Percentiles rank a stretch among this genome's conserved stretches.
phyloP scores from a whole-genome alignment of 1,140 invertebrate species.

The Drosophila tani region DNA sequence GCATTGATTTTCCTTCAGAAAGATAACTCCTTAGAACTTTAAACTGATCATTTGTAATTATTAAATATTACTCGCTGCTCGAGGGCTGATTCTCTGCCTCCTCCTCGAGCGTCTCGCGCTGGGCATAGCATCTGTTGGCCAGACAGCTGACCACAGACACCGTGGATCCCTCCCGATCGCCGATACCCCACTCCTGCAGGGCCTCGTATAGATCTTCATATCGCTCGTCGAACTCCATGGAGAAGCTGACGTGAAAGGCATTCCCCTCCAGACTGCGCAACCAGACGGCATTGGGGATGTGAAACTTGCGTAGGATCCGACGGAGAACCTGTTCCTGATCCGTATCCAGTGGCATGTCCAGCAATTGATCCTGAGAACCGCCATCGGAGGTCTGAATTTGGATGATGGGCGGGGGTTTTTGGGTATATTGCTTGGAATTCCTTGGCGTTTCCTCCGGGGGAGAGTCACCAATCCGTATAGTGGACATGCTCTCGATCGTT shows the following conservation, averaged over 20 bases:
- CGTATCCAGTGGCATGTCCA: slow-evolving; percentile 60
- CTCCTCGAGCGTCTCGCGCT: slow-evolving; percentile 24
- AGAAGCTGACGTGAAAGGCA: slow-evolving; percentile 84
- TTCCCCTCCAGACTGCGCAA: slow-evolving; percentile 63
- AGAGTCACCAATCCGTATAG: slow-evolving; percentile 1
- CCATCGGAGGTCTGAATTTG: slow-evolving; percentile 42
- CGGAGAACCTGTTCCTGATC: slow-evolving; percentile 76
- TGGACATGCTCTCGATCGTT: slow-evolving; percentile 31
- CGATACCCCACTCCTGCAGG: slow-evolving; percentile 85
- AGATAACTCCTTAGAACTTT: no score
- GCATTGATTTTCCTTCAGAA: slow-evolving; percentile 47
- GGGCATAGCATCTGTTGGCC: slow-evolving; percentile 63
- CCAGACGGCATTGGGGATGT: slow-evolving; percentile 80
- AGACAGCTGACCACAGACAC: slow-evolving; percentile 85
- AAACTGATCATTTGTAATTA: not conserved
- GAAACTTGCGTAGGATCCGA: slow-evolving; percentile 74
- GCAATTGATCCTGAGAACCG: slow-evolving; percentile 3
- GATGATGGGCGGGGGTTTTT: not conserved
- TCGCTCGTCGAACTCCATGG: slow-evolving; percentile 81
- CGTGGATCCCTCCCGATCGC: slow-evolving; percentile 82
- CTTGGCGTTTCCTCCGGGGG: not conserved
- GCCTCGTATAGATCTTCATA: slow-evolving; percentile 85
- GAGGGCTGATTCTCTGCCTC: slow-evolving; percentile 3
- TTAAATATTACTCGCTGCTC: slow-evolving; percentile 48
- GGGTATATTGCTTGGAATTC: not conserved